Percentiles rank a stretch among this genome's conserved stretches.
Evolutionary conservation across 1,140 invertebrate species (phyloP).

Genomic region (Hylaeus anthracinus): DNA sequence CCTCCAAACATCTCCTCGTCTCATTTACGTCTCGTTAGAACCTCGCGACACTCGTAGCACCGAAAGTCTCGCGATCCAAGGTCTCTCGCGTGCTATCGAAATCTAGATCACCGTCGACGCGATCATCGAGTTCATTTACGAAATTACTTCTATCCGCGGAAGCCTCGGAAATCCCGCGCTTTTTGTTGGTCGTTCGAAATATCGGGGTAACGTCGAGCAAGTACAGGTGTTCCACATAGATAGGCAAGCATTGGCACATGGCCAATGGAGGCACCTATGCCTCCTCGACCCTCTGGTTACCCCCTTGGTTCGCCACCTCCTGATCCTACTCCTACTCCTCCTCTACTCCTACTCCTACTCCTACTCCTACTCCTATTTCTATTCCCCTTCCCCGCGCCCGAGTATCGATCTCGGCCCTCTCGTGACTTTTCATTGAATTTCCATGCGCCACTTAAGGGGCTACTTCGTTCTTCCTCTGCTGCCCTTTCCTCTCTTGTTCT

Average conservation of each 20-base stretch:
- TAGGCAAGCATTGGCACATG: constrained; percentile 77
- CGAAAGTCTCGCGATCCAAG: background rate
- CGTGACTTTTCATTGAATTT: constrained; percentile 78
- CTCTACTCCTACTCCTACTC: too few relatives aligned
- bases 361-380: too few relatives aligned
- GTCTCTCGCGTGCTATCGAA: background rate
- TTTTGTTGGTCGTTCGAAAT: constrained; percentile 47
- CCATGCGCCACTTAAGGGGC: constrained; percentile 70
- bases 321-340: background rate
- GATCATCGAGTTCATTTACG: constrained; percentile 30
- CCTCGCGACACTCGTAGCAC: too few relatives aligned
- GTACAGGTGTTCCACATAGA: constrained; percentile 80
- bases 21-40: background rate
- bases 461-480: constrained; percentile 22
- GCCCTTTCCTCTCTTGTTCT: constrained; percentile 10
- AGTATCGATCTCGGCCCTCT: constrained; percentile 75
- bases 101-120: constrained; percentile 5
- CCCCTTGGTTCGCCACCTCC: background rate
- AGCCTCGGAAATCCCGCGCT: background rate
- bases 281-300: constrained; percentile 30
- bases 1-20: too few relatives aligned
- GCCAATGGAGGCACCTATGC: constrained; percentile 79
- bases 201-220: constrained; percentile 70
- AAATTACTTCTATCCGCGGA: constrained; percentile 23
- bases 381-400: constrained; percentile 19